Conservation (phyloP, 2,113 vertebrate species). For the Cnemophilus loriae region DNA sequence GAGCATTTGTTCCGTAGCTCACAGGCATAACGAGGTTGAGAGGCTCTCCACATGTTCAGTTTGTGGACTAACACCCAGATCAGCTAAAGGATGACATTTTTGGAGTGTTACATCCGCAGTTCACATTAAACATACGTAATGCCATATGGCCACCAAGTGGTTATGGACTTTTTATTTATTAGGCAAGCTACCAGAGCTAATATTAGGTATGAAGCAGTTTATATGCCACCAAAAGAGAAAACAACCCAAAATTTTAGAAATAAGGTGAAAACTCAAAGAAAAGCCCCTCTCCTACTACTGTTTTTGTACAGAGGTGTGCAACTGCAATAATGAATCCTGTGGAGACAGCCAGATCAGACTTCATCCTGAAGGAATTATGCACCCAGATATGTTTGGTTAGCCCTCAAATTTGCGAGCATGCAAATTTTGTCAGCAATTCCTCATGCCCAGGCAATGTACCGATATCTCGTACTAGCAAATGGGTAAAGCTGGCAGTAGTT, state of each 20-base stretch:
- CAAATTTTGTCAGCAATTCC: not conserved
- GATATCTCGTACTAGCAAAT: not conserved
- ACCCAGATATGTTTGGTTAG: not conserved
- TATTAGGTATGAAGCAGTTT: not conserved
- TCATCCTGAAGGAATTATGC: not conserved
- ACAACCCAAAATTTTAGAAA: not conserved
- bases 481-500: not conserved
- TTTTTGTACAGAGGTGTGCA: not conserved
- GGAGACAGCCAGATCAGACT: not conserved
- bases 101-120: not conserved
- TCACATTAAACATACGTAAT: not conserved
- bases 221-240: not conserved
- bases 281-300: rapidly evolving
- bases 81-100: not conserved
- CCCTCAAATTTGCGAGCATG: not conserved
- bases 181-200: not conserved
- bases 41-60: not conserved
- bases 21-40: not conserved
- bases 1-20: not conserved
- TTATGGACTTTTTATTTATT: not conserved
- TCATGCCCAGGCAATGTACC: not conserved
- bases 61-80: not conserved
- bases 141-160: not conserved
- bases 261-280: not conserved
- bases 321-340: not conserved